These are phyloP conservation scores for Chionodraco myersi DNA, from an alignment of 2,113 vertebrate species.

Conservation along the genomic window DNA sequence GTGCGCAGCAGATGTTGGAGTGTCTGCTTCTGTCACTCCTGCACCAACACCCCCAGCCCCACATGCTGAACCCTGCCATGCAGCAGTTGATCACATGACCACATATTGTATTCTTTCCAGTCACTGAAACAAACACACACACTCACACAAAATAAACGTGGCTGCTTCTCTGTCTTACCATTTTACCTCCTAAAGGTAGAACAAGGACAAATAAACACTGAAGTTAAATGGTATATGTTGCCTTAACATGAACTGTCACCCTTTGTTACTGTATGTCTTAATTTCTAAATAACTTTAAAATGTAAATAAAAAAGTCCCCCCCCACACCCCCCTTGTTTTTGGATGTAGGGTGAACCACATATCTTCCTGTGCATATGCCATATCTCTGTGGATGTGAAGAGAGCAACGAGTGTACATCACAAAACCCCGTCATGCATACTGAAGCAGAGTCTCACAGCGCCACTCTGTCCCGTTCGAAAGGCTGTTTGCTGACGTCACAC, in stretches of 20 bases:
- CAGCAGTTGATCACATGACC: conserved; percentile 7
- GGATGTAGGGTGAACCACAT: too few relatives aligned
- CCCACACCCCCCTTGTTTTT: too few relatives aligned
- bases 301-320: neutral
- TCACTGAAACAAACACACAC: conserved; percentile 10
- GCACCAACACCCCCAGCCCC: neutral
- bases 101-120: conserved; percentile 8
- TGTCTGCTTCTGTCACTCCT: neutral
- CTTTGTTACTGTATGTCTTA: too few relatives aligned
- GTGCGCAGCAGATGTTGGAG: neutral
- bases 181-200: conserved; percentile 23
- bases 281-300: neutral
- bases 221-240: neutral
- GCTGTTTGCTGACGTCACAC: neutral
- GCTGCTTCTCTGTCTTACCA: neutral
- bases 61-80: neutral
- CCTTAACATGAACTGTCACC: neutral
- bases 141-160: neutral
- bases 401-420: conserved; percentile 26
- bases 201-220: conserved; percentile 1
- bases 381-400: conserved; percentile 23
- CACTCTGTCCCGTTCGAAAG: neutral
- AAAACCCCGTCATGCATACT: conserved; percentile 5
- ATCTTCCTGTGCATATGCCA: conserved; percentile 21
- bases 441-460: neutral